Evolutionary conservation across 1,140 invertebrate genomes (phyloP).

Genomic region (Aphidius gifuensis): DNA sequence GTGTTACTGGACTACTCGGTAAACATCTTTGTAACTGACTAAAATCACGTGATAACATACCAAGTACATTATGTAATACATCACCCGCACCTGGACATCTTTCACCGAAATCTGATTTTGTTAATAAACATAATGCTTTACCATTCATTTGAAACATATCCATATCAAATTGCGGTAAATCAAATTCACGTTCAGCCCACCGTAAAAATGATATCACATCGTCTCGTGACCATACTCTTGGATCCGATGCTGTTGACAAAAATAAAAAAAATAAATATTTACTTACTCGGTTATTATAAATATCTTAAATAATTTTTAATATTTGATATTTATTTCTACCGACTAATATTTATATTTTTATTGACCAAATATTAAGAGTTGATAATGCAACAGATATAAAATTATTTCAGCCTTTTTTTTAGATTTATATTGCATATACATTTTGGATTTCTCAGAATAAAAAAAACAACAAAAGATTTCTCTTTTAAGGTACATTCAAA

Average conservation of each 20-base stretch:
- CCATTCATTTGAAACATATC: slow-evolving; percentile 98
- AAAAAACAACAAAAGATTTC: background rate
- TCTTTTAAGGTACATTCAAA: too few relatives aligned
- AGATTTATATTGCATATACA: too few relatives aligned
- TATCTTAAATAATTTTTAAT: background rate
- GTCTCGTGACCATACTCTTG: slow-evolving; percentile 84
- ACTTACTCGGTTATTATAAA: background rate
- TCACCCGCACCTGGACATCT: slow-evolving; percentile 89
- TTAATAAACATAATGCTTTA: slow-evolving; percentile 88
- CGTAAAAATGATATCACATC: slow-evolving; percentile 85
- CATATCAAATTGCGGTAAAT: slow-evolving; percentile 86
- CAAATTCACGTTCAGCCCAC: slow-evolving; percentile 91
- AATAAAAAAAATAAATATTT: background rate
- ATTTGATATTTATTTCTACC: background rate
- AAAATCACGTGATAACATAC: slow-evolving; percentile 80
- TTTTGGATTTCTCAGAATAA: too few relatives aligned
- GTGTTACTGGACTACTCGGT: slow-evolving; percentile 80
- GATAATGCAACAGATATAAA: background rate
- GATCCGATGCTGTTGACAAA: slow-evolving; percentile 71
- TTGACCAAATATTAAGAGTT: background rate
- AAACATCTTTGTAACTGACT: slow-evolving; percentile 71
- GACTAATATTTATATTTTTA: background rate
- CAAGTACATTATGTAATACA: slow-evolving; percentile 88
- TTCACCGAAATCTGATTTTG: slow-evolving; percentile 84
- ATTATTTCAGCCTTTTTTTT: too few relatives aligned